Conservation (phyloP, 2,797 vertebrate species). For the Valencia hispanica region DNA sequence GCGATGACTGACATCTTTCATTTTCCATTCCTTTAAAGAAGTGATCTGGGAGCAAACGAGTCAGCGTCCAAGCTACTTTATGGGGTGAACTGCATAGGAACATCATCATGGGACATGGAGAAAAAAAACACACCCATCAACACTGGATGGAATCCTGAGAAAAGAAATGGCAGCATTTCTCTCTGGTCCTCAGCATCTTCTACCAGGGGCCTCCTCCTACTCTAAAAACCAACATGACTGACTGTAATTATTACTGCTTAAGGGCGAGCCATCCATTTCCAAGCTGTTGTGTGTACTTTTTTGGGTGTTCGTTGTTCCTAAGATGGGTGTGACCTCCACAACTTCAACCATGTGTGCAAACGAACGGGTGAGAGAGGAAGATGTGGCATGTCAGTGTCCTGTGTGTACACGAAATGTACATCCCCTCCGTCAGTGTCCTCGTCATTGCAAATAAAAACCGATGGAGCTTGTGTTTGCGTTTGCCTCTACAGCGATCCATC, state of each 20-base stretch:
- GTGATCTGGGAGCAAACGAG: conserved; percentile 45
- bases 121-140: conserved; percentile 11
- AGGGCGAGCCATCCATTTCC: not conserved
- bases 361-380: conserved; percentile 4
- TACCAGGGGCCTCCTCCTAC: not conserved
- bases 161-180: not conserved
- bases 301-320: conserved; percentile 46
- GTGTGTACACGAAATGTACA: conserved; percentile 22
- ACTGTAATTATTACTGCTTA: conserved; percentile 20
- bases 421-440: conserved; percentile 5
- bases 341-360: conserved; percentile 7
- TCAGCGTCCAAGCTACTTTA: conserved; percentile 15
- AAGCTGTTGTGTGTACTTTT: conserved; percentile 41
- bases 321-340: conserved; percentile 40
- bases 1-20: not conserved
- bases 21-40: conserved; percentile 50
- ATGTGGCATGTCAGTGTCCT: not conserved
- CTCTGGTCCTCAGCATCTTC: conserved; percentile 16
- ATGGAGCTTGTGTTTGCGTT: conserved; percentile 11
- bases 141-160: conserved; percentile 11
- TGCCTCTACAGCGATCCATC: conserved; percentile 20
- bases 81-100: conserved; percentile 24
- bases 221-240: conserved; percentile 9
- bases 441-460: conserved; percentile 10
- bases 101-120: conserved; percentile 23